These are phyloP conservation scores for Archivesica marissinica DNA, from an alignment of 1,140 invertebrate species.

Conservation along the genomic window DNA sequence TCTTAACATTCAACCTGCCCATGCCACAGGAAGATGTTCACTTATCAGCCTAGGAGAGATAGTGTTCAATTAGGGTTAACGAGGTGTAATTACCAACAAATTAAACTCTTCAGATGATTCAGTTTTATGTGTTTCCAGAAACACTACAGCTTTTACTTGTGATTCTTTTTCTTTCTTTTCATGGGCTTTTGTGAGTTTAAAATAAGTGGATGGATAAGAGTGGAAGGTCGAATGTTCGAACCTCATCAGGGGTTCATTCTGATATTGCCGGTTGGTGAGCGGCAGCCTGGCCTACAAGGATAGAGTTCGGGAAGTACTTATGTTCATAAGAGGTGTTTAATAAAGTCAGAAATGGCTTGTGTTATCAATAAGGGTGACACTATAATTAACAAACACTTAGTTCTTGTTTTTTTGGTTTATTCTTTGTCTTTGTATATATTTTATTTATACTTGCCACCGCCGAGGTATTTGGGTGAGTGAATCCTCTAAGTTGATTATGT, in stretches of 20 bases:
- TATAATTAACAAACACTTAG: background rate
- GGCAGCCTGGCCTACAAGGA: too few relatives aligned
- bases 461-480: too few relatives aligned
- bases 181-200: background rate
- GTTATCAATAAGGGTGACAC: background rate
- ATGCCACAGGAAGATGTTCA: background rate
- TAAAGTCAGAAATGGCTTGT: background rate
- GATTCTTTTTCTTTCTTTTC: background rate
- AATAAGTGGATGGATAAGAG: background rate
- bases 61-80: slow-evolving; percentile 38
- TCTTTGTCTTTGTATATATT: background rate
- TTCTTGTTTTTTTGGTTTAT: background rate
- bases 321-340: too few relatives aligned
- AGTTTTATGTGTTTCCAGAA: background rate
- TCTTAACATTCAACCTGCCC: background rate
- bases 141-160: background rate
- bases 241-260: too few relatives aligned
- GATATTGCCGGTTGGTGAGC: too few relatives aligned
- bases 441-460: too few relatives aligned
- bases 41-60: background rate
- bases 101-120: slow-evolving; percentile 31
- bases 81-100: slow-evolving; percentile 3
- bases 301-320: too few relatives aligned
- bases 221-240: too few relatives aligned
- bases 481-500: too few relatives aligned